Conservation (phyloP, 92 coral and sea anemone species). For the Nematostella vectensis region DNA sequence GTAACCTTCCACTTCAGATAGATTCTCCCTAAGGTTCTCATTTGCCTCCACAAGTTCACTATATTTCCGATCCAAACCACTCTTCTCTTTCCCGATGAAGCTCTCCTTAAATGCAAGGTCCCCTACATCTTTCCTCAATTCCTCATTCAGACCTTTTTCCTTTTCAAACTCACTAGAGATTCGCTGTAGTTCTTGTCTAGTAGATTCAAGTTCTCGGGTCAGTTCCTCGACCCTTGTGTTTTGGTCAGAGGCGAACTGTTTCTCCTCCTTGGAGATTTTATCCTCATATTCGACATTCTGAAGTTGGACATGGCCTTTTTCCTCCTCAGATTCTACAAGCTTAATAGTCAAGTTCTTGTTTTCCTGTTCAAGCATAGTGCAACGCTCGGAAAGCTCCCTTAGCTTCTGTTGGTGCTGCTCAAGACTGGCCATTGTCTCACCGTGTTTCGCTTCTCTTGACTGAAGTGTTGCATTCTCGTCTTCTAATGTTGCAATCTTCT, state of each 20-base stretch:
- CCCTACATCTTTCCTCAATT: constrained; percentile 10
- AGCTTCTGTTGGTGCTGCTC: constrained; percentile 12
- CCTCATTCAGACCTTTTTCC: background rate
- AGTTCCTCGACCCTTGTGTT: constrained; percentile 15
- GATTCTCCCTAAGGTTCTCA: constrained; percentile 37
- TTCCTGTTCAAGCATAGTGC: constrained; percentile 41
- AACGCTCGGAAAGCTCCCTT: constrained; percentile 42
- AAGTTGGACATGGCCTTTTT: constrained; percentile 43
- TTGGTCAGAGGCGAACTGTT: constrained; percentile 14
- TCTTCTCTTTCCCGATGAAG: constrained; percentile 23
- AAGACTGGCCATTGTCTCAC: constrained; percentile 1
- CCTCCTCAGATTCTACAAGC: constrained; percentile 54
- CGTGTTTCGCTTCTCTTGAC: constrained; percentile 17
- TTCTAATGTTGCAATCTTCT: constrained; percentile 23
- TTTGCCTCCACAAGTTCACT: constrained; percentile 33
- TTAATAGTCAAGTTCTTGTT: constrained; percentile 42
- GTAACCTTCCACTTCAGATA: constrained; percentile 51
- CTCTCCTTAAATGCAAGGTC: constrained; percentile 21
- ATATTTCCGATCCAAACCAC: constrained; percentile 25
- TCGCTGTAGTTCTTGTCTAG: constrained; percentile 2
- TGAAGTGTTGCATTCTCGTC: constrained; percentile 39
- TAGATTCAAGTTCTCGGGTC: constrained; percentile 3
- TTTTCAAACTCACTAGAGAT: background rate
- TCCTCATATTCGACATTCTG: constrained; percentile 48
- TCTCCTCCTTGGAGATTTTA: constrained; percentile 22